A percentile compares a stretch with the other conserved stretches of the same genome.
Conservation (phyloP, 2,888 invertebrate genomes). For the Folsomia manolachei region DNA sequence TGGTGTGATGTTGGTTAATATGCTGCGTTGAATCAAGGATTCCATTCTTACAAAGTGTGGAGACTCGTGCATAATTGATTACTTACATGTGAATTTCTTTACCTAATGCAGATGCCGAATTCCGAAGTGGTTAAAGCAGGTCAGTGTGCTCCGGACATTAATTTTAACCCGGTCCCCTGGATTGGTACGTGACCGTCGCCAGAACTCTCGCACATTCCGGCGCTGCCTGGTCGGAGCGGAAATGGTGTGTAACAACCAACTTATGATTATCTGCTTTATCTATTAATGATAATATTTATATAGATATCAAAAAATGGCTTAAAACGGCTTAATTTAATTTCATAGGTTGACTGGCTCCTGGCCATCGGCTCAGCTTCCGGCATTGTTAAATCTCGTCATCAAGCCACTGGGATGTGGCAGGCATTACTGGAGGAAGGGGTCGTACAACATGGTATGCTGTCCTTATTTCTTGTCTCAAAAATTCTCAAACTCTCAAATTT, state of each 20-base stretch:
- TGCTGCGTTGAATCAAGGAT: not conserved
- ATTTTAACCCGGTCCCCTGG: conserved; percentile 63
- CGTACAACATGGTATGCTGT: conserved; percentile 68
- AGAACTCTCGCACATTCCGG: conserved; percentile 54
- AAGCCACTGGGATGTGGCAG: conserved; percentile 80
- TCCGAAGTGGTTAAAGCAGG: conserved; percentile 67
- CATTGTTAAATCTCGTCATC: conserved; percentile 58
- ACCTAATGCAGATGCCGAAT: conserved; percentile 51
- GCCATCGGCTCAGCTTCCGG: conserved; percentile 58
- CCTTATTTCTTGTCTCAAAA: too few relatives aligned
- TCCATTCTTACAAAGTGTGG: not conserved
- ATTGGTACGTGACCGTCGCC: conserved; percentile 63
- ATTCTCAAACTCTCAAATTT: too few relatives aligned
- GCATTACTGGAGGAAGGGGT: conserved; percentile 75
- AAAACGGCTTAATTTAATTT: not conserved
- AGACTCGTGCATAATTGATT: not conserved
- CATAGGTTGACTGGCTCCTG: conserved; percentile 68
- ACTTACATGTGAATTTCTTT: not conserved
- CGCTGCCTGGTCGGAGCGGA: conserved; percentile 69
- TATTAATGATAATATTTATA: not conserved
- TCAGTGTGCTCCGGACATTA: conserved; percentile 66
- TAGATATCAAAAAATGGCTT: not conserved
- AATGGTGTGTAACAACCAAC: too few relatives aligned
- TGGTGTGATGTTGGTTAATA: too few relatives aligned
- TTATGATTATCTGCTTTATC: not conserved